Evolutionary conservation across 2,797 vertebrate species (phyloP), one percentile per base, ranked within the genome.

Genomic region (Enteromius unitaeniatus): DNA sequence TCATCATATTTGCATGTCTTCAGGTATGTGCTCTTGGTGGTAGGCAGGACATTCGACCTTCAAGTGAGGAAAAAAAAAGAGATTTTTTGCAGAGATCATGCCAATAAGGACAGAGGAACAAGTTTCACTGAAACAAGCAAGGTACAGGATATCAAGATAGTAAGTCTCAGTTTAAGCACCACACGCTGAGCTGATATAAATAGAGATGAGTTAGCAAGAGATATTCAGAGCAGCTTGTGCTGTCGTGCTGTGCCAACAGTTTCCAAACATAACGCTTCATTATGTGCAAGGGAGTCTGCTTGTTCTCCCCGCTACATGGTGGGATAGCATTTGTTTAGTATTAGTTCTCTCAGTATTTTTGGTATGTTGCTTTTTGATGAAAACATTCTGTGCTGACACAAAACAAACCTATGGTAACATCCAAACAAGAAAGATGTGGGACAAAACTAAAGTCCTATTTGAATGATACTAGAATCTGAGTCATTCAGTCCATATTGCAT

Each of bases 31-130:
- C 88, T 90, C 0, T 97, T 83, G 19, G 88, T 40, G 0, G 93
- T 95, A 6, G 95, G 91, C 26, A 96, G 92, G 79, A 99, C 93
- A 0, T 99, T 99, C 75, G 95, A 95, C 92, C 98, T 99, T 88
- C 1, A 79, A 65, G 0, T 0, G 34, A 75, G 51, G 68, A 0
- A 60, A 45, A 77, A 62, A 21, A 3, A 1, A 17, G 23, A n/a
- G n/a, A n/a, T n/a, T n/a, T n/a, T 73, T 47, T 81, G 26, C n/a
- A 21, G 40, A 62, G 51, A 10, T 47, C 40, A 31, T 34, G 37
- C 40, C 40, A n/a, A 6, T 45, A 60, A 72, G 34, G 53, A 31
- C 60, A 67, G 15, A 55, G 11, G 81, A 82, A 76, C 72, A 55
- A 31, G 47, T 76, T 79, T 77, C 60, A 55, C 69, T 64, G 73